Evolutionary conservation across 2,888 invertebrate species (phyloP), one percentile per base, ranked within the genome.

Genomic region (Deroplatys truncata): DNA sequence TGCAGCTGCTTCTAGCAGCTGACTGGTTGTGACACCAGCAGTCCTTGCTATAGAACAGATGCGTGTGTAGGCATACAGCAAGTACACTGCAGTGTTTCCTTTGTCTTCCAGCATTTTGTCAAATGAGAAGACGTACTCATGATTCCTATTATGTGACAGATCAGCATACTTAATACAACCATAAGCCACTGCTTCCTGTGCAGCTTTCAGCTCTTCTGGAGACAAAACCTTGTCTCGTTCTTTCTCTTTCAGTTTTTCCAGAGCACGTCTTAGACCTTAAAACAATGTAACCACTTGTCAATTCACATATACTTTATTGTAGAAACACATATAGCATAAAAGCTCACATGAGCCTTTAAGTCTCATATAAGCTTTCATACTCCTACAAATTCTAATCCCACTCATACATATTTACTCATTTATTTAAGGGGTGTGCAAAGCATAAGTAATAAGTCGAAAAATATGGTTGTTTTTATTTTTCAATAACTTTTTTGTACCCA

Each of bases 151-250:
- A 92, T 99, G 98, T 25, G 97, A 97, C 86, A 99, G 95, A 94
- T 99, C 99, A 8, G 99, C 97, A 93, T 99, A 99, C 93, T 99
- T 99, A 90, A 99, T 98, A 93, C 99, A 99, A 8, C 99, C 99
- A 93, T 98, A 99, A 0, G 99, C 99, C 0, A 99, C 96, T 0
- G 99, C 97, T 94, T 98, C 97, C 93, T 98, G 97, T 0, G 98
- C 98, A 86, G 94, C 94, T 92, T 95, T 95, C 72, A 99, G 93
- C 93, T 99, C 99, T 91, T 97, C 96, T 0, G 95, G 93, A 0
- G 96, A 96, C 86, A 99, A 94, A 88, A 97, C 96, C 93, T 97
- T 96, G 91, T 99, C 97, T 84, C 99, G 95, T 88, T 96, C 98
- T 92, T 98, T 99, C 92, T 98, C 98, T 90, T 95, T 94, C 8